These are phyloP conservation scores for Phrynocephalus forsythii DNA, from an alignment of 2,797 vertebrate species.

Conservation along the genomic window DNA sequence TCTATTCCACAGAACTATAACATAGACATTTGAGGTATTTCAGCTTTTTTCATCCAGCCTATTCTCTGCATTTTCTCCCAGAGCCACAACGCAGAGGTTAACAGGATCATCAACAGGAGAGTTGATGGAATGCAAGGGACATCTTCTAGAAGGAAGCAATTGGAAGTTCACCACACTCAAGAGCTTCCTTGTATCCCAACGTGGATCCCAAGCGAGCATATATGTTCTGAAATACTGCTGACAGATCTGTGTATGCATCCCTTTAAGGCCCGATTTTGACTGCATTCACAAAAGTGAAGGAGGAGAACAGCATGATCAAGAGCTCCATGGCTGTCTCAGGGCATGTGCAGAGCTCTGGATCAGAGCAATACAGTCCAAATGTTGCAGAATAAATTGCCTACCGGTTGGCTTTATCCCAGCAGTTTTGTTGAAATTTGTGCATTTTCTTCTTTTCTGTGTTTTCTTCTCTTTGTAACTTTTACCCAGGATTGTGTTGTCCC, in stretches of 20 bases:
- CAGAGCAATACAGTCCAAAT: neutral
- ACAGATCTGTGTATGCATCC: neutral
- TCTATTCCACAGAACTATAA: neutral
- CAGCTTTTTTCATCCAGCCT: neutral
- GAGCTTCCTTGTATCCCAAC: neutral
- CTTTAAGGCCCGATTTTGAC: neutral
- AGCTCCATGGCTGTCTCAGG: neutral
- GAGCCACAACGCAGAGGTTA: too few species aligned
- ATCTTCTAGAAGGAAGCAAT: neutral
- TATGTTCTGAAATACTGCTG: neutral
- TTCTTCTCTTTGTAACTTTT: slow-evolving; percentile 66
- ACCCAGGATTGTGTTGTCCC: slow-evolving; percentile 60
- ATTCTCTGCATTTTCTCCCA: neutral
- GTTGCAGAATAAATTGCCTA: slow-evolving; percentile 49
- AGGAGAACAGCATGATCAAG: neutral
- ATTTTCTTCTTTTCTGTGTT: slow-evolving; percentile 63
- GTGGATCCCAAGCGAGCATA: neutral
- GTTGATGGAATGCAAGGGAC: neutral
- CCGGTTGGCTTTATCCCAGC: slow-evolving; percentile 53
- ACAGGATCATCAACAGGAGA: neutral
- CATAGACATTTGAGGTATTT: neutral
- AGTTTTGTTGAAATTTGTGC: slow-evolving; percentile 45
- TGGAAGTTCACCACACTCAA: neutral
- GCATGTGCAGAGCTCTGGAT: neutral
- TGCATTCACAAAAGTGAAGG: neutral